Base-by-base conservation (phyloP, 2,888 invertebrate species). In the Drosophila neotestacea region DNA sequence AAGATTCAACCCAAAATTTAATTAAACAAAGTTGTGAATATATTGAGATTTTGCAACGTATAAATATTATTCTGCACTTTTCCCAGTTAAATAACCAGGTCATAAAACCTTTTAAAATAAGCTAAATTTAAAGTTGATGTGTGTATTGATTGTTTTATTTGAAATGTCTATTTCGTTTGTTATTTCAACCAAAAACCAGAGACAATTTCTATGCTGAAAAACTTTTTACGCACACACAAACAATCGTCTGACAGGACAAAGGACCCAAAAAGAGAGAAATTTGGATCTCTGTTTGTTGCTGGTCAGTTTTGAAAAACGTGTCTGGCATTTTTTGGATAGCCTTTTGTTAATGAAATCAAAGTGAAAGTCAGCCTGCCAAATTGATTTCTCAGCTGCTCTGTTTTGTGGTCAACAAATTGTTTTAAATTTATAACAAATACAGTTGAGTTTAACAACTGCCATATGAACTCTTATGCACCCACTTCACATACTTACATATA, bases 301-400 rank as follows among this genome's bases (percentile, higher is more conserved):
- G 48, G 41, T 42, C 55, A 27, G 50, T 30, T 68, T 50, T 50
- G 34, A 56, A 64, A 70, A 70, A 84, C 79, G 79, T 84, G 83
- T 77, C 56, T 66, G 51, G 73, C 55, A 75, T 79, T 58, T 70
- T 68, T 55, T 44, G 6, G 32, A 36, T 10, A 32, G 63, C 54
- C 38, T 54, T 61, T 73, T 70, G 72, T 59, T 77, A 77, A 81
- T 73, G 73, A 76, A 81, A 75, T 61, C 68, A 70, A 69, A 68
- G 63, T 30, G 58, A 60, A 46, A 50, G 44, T 63, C 62, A 47
- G 44, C 34, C 42, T 54, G 60, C 28, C 42, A 48, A 56, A 73
- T 69, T 73, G 62, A 75, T 63, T 70, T 66, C 41, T 34, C 52
- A 60, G 63, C 56, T 56, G 60, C 42, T 66, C 41, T 30, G 42